Base-by-base conservation (phyloP, 2,113 vertebrate genomes). In the Struthio camelus region DNA sequence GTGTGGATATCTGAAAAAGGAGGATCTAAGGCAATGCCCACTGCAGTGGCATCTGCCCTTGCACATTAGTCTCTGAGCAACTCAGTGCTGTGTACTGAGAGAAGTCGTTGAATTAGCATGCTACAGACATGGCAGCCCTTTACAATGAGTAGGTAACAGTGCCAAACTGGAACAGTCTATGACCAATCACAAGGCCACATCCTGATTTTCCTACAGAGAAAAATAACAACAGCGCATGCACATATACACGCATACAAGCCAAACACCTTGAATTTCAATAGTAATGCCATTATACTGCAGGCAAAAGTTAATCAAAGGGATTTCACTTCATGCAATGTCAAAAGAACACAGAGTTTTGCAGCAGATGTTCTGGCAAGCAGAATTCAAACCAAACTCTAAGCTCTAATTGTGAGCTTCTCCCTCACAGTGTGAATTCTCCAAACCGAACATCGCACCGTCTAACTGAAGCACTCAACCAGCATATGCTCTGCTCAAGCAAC, bases 391-490 rank as follows among this genome's bases (percentile, higher is more conserved):
- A 82, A 77, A 84, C 40, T 87, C 51, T 23, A 53, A 69, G 53
- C 32, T 82, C 44, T 81, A 80, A 95, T 90, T 78, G 65, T 85
- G 78, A 86, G 75, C 81, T 85, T 95, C 51, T 91, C 65, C 40
- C 50, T 91, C 81, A 67, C 38, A 79, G 59, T 46, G 17, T 48
- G 62, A 87, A 66, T 94, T 82, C 95, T 93, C 27, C 69, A 80
- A 94, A 96, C 38, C 3, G 14, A 87, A 66, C 61, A 79, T 77
- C 72, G 88, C 84, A 53, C 34, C 51, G n/a, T 71, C 83, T 96
- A 87, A 94, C 50, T 86, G 90, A 92, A 96, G 51, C 72, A 90
- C 59, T 93, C 83, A 90, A 84, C 24, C 71, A 96, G 53, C 67
- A 94, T 48, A 66, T 44, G 44, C 81, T 90, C 73, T 72, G 44